Evolutionary conservation across 2,888 invertebrate species (phyloP).

Genomic region (Metopia argyrocephala): DNA sequence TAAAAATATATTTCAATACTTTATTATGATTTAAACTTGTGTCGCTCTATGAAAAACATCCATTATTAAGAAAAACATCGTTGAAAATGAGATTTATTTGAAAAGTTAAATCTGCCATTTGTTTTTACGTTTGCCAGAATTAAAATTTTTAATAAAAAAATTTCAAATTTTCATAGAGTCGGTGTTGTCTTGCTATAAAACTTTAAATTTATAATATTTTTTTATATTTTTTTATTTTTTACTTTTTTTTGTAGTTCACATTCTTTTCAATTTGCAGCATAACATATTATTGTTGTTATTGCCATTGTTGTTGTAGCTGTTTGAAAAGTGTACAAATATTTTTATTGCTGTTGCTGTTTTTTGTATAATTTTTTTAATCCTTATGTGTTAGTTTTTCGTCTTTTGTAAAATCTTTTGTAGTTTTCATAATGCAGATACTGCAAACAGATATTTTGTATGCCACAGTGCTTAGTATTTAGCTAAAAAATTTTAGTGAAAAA

Average conservation of each 20-base stretch:
- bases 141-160: too few relatives aligned
- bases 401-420: conserved; percentile 13
- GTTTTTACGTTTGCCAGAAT: too few relatives aligned
- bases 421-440: conserved; percentile 49
- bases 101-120: too few relatives aligned
- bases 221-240: conserved; percentile 8
- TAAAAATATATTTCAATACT: too few relatives aligned
- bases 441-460: conserved; percentile 36
- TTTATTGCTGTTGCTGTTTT: conserved; percentile 29
- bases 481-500: too few relatives aligned
- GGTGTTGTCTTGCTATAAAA: too few relatives aligned
- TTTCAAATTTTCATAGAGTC: too few relatives aligned
- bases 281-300: conserved; percentile 31
- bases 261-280: conserved; percentile 57
- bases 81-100: too few relatives aligned
- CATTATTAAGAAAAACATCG: too few relatives aligned
- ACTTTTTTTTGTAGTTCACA: conserved; percentile 3
- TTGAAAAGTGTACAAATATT: background rate
- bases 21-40: too few relatives aligned
- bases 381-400: conserved; percentile 18
- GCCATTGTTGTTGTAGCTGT: conserved; percentile 13
- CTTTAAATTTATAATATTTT: background rate
- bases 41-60: too few relatives aligned
- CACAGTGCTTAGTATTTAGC: conserved; percentile 20
- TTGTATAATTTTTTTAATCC: conserved; percentile 32